phyloP scores from a whole-genome alignment of 2,113 vertebrate genomes.

The Malurus melanocephalus region DNA sequence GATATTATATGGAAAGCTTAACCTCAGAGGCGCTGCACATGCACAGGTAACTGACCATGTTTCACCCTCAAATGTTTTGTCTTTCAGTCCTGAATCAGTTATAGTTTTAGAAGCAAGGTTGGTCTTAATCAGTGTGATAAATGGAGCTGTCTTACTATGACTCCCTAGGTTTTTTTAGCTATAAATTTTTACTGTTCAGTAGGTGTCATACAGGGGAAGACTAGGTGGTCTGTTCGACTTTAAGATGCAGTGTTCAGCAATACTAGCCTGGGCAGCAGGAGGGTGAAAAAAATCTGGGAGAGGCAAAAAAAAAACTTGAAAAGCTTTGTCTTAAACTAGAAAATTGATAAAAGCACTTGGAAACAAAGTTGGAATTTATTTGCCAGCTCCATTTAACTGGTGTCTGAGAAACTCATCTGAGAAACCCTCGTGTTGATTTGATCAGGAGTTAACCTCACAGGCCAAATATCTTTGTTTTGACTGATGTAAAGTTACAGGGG shows the following conservation, averaged over 20 bases:
- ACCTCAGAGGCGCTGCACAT: accelerated
- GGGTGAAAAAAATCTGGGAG: neutral
- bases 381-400: neutral
- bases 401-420: neutral
- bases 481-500: neutral
- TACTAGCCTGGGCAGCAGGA: neutral
- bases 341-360: neutral
- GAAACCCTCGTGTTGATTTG: neutral
- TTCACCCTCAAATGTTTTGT: neutral
- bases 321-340: neutral
- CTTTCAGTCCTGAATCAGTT: neutral
- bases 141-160: neutral
- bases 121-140: neutral
- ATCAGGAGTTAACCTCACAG: neutral
- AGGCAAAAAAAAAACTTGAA: neutral
- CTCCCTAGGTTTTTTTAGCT: neutral
- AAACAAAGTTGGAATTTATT: neutral
- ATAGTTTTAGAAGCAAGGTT: neutral
- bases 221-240: neutral
- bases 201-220: neutral
- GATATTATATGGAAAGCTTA: neutral
- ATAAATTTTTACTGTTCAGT: neutral
- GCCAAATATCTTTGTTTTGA: neutral
- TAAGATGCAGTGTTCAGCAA: neutral
- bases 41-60: neutral